These are phyloP conservation scores for Phalera bucephala DNA, from an alignment of 2,888 invertebrate genomes.

Conservation along the genomic window DNA sequence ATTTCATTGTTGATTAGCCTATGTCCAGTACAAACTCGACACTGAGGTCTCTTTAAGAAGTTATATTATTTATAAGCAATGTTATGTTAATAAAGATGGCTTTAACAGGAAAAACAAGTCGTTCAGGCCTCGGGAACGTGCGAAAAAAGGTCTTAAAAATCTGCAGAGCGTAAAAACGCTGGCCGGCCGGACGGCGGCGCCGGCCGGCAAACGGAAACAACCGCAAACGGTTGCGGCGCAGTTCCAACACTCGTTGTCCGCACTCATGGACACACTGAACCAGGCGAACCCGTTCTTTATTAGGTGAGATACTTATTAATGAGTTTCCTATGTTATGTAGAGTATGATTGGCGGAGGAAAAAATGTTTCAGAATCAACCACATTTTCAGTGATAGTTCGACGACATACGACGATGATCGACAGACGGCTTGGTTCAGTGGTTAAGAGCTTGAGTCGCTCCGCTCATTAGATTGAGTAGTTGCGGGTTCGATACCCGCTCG, in stretches of 20 bases:
- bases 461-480: no score
- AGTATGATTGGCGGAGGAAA: no score
- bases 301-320: conserved; percentile 54
- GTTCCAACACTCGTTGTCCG: conserved; percentile 95
- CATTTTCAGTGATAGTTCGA: no score
- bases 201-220: conserved; percentile 89
- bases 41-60: conserved; percentile 23
- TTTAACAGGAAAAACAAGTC: conserved; percentile 94
- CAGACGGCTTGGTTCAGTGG: no score
- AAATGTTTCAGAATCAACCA: no score
- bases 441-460: no score
- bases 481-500: no score
- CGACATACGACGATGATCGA: no score
- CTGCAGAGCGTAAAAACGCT: conserved; percentile 95
- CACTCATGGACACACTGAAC: conserved; percentile 96
- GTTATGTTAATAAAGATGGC: conserved; percentile 13
- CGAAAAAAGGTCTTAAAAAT: conserved; percentile 94
- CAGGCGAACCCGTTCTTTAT: conserved; percentile 86
- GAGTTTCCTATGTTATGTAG: no score
- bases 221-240: conserved; percentile 97
- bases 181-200: conserved; percentile 88
- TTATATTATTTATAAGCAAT: conserved; percentile 1
- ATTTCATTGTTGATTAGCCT: conserved; percentile 19
- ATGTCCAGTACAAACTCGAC: conserved; percentile 2
- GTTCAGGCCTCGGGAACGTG: conserved; percentile 92